phyloP scores from a whole-genome alignment of 2,888 invertebrate species.

The Chymomyza amoena region DNA sequence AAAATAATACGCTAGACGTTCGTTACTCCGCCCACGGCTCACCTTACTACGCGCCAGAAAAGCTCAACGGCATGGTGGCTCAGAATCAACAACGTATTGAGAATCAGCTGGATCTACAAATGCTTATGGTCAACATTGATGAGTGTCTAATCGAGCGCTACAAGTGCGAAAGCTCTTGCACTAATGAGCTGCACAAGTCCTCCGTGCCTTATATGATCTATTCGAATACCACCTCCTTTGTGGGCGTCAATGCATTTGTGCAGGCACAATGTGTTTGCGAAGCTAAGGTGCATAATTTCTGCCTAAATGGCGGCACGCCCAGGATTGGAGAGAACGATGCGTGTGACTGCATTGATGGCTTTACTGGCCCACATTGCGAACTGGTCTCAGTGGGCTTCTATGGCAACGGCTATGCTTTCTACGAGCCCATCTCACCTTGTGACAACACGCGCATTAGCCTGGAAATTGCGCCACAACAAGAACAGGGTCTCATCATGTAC shows the following conservation, averaged over 20 bases:
- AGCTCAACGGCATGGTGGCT: conserved; percentile 90
- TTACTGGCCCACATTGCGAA: conserved; percentile 94
- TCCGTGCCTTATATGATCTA: conserved; percentile 90
- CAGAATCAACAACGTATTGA: conserved; percentile 86
- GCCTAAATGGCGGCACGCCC: conserved; percentile 88
- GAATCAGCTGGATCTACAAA: conserved; percentile 84
- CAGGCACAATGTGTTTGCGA: conserved; percentile 88
- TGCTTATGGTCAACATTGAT: conserved; percentile 94
- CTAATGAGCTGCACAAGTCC: conserved; percentile 87
- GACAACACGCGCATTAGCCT: conserved; percentile 89
- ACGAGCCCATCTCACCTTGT: conserved; percentile 91
- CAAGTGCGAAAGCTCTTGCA: conserved; percentile 87
- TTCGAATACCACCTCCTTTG: conserved; percentile 95
- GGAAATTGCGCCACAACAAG: conserved; percentile 87
- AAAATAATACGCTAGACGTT: conserved; percentile 86
- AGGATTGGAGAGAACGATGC: conserved; percentile 81
- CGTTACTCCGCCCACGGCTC: conserved; percentile 96
- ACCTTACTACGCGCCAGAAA: conserved; percentile 93
- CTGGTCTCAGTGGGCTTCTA: conserved; percentile 91
- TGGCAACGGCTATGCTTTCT: conserved; percentile 96
- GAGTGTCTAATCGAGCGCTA: conserved; percentile 90
- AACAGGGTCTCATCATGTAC: conserved; percentile 93
- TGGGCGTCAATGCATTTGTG: conserved; percentile 92
- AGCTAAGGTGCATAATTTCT: conserved; percentile 77
- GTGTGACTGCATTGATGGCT: conserved; percentile 90